Evolutionary conservation across 2,888 invertebrate genomes (phyloP).

Genomic region (Tetranychus piercei): DNA sequence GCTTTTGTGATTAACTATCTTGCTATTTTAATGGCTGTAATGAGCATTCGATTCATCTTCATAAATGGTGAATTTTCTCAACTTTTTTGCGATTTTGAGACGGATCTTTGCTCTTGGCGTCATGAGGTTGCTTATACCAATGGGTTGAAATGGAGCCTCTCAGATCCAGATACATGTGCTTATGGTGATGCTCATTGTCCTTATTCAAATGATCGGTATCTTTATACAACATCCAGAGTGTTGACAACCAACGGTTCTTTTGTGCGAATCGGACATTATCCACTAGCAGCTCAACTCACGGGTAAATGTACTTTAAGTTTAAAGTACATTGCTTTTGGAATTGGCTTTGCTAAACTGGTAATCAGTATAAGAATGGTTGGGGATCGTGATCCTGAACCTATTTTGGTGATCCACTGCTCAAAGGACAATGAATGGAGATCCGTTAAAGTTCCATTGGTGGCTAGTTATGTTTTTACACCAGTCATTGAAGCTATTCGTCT

Average conservation of each 20-base stretch:
- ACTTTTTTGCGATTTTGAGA: constrained; percentile 6
- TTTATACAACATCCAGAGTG: neutral
- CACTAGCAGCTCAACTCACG: neutral
- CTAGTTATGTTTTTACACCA: neutral
- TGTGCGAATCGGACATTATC: constrained; percentile 7
- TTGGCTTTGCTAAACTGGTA: constrained; percentile 4
- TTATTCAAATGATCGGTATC: neutral
- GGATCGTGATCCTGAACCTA: neutral
- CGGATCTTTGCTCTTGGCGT: constrained; percentile 3
- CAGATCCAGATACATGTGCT: constrained; percentile 3
- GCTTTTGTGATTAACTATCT: neutral
- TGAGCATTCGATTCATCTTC: no score
- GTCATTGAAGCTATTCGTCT: constrained; percentile 1
- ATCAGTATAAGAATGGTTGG: constrained; percentile 2
- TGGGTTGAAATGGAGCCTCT: constrained; percentile 3
- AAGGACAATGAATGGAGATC: neutral
- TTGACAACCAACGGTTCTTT: constrained; percentile 6
- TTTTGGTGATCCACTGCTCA: constrained; percentile 7
- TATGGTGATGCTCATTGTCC: neutral
- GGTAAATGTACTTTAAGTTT: constrained; percentile 2
- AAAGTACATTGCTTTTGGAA: constrained; percentile 9
- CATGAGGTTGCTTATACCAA: constrained; percentile 5
- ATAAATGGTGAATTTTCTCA: neutral
- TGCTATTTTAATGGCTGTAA: no score
- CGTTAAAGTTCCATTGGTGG: neutral